Evolutionary conservation across 2,888 invertebrate species (phyloP).

Genomic region (Synanthedon tipuliformis): DNA sequence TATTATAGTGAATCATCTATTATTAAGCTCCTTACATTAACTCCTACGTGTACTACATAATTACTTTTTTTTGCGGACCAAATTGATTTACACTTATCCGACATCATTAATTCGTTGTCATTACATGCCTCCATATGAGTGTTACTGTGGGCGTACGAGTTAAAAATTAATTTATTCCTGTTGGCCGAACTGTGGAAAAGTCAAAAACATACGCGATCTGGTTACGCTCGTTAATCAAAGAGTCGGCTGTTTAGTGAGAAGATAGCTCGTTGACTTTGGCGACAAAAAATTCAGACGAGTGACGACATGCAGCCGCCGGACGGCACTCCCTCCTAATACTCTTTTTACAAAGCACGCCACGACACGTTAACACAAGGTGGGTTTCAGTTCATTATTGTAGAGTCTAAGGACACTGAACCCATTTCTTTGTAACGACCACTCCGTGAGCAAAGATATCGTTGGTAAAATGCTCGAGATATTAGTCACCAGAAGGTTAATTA

Average conservation of each 20-base stretch:
- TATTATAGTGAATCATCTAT: too few species aligned
- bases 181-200: constrained; percentile 28
- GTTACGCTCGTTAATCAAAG: constrained; percentile 57
- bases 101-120: constrained; percentile 37
- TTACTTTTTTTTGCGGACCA: constrained; percentile 4
- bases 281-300: constrained; percentile 36
- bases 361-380: constrained; percentile 27
- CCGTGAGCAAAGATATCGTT: constrained; percentile 16
- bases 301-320: constrained; percentile 26
- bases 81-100: constrained; percentile 33
- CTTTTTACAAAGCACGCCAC: constrained; percentile 19
- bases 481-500: constrained; percentile 43
- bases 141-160: constrained; percentile 24
- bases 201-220: constrained; percentile 37
- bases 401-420: constrained; percentile 19
- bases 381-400: constrained; percentile 21
- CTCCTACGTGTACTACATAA: constrained; percentile 1
- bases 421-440: not conserved
- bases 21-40: not conserved
- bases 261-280: constrained; percentile 23
- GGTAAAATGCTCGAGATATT: constrained; percentile 25
- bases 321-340: constrained; percentile 10
- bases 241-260: constrained; percentile 28
- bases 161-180: constrained; percentile 39
- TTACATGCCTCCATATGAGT: constrained; percentile 25